Base-by-base conservation (phyloP, 2,888 invertebrate genomes). In the Pharmacophagus antenor region DNA sequence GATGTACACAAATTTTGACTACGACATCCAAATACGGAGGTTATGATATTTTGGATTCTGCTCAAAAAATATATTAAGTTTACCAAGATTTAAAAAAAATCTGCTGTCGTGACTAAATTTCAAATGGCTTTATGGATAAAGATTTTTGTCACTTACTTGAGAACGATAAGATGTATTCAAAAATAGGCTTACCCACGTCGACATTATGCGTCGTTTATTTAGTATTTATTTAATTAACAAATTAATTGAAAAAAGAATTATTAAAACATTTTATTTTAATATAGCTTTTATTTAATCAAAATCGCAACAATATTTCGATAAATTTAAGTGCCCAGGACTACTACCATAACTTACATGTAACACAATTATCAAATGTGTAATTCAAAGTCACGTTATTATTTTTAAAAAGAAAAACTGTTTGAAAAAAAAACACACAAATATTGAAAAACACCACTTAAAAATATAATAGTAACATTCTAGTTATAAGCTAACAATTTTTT, bases 301-400 rank as follows among this genome's bases (percentile, higher is more conserved):
- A 31, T 54, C 50, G 54, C 59, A 59, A 59, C 59, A 59, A 59
- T 50, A 25, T 53, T 42, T 53, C 17, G 22, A 49, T 54, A 49
- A 59, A 49, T 48, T 55, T 25, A 50, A 27, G 49, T 54, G 59
- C 44, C 42, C 54, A 59, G 59, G 54, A 54, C 59, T 55, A 59
- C 59, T 54, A 44, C 50, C 58, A 58, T 58, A 48, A 58, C 58
- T 42, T 49, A 42, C n/a, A 25, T 51, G 12, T 37, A 17, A 37
- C 22, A 49, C 42, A 44, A 10, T 31, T 27, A 46, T 42, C 21
- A 55, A 59, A 18, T 27, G 42, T 21, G 25, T 27, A 37, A 15
- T 50, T 22, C 18, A 46, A 21, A 59, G 7, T 25, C 41, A 48
- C 23, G 2, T 46, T 1, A 17, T 23, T n/a, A 44, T 52, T 52